Conservation (phyloP, 2,888 invertebrate species). For the Eilema caniola region DNA sequence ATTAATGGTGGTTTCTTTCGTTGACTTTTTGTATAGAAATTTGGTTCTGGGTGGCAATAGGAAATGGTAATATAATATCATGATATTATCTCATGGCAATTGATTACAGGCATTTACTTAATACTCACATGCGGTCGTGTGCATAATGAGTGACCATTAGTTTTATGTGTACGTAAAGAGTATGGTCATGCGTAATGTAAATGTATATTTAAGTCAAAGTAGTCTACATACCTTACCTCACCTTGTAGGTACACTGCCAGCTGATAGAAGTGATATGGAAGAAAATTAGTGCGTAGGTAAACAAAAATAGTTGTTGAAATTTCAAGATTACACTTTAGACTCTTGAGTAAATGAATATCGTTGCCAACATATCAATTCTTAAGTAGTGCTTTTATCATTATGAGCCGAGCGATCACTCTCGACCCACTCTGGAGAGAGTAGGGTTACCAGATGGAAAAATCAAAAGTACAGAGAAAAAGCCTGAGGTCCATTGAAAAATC, state of each 20-base stretch:
- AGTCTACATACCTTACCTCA: background rate
- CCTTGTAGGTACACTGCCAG: too few species aligned
- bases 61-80: conserved; percentile 28
- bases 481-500: too few species aligned
- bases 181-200: background rate
- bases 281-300: background rate
- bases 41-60: conserved; percentile 58
- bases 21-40: conserved; percentile 44
- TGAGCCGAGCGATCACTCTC: too few species aligned
- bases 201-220: background rate
- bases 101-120: conserved; percentile 16
- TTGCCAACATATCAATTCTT: too few species aligned
- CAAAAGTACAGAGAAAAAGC: too few species aligned
- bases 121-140: conserved; percentile 6
- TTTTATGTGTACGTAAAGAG: background rate
- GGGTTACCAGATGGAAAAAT: too few species aligned
- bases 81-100: conserved; percentile 22
- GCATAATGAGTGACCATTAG: conserved; percentile 3
- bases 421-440: too few species aligned
- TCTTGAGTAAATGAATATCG: too few species aligned
- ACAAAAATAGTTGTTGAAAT: too few species aligned
- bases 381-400: too few species aligned
- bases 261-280: too few species aligned
- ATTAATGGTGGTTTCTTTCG: conserved; percentile 62
- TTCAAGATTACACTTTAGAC: too few species aligned